Conservation (phyloP, 2,113 vertebrate genomes). For the Tautogolabrus adspersus region DNA sequence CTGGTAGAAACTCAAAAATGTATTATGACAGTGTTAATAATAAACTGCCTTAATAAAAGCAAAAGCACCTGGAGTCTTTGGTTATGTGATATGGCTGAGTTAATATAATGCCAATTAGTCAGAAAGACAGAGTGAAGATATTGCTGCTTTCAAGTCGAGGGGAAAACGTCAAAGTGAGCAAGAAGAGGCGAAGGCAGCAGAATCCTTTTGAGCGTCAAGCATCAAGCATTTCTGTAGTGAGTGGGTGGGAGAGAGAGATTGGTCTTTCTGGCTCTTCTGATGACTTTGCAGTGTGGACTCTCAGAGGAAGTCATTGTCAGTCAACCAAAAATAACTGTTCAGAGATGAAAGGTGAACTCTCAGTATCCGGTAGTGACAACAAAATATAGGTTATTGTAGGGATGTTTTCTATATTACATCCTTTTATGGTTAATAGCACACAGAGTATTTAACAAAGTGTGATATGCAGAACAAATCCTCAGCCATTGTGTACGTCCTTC, state of each 20-base stretch:
- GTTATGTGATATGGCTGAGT: background rate
- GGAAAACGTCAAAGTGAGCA: constrained; percentile 21
- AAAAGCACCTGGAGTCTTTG: background rate
- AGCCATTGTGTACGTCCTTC: background rate
- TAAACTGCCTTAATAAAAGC: too few relatives aligned
- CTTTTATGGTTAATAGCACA: too few relatives aligned
- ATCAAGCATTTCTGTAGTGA: constrained; percentile 26
- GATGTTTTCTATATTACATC: background rate
- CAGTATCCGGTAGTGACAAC: background rate
- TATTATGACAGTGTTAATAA: too few relatives aligned
- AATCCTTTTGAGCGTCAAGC: constrained; percentile 9
- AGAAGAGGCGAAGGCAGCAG: constrained; percentile 20
- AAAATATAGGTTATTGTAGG: too few relatives aligned
- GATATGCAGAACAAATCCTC: background rate
- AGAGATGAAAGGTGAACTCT: background rate
- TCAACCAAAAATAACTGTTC: constrained; percentile 9
- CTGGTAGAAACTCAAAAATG: too few relatives aligned
- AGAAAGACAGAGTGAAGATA: constrained; percentile 4
- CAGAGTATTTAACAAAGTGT: background rate
- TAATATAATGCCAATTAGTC: constrained; percentile 27
- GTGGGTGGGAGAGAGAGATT: constrained; percentile 20
- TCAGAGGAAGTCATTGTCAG: background rate
- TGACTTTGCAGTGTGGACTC: constrained; percentile 20
- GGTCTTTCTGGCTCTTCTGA: constrained; percentile 39
- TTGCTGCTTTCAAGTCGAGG: constrained; percentile 7